These are phyloP conservation scores for Aelia acuminata DNA, from an alignment of 2,888 invertebrate genomes.

Conservation along the genomic window DNA sequence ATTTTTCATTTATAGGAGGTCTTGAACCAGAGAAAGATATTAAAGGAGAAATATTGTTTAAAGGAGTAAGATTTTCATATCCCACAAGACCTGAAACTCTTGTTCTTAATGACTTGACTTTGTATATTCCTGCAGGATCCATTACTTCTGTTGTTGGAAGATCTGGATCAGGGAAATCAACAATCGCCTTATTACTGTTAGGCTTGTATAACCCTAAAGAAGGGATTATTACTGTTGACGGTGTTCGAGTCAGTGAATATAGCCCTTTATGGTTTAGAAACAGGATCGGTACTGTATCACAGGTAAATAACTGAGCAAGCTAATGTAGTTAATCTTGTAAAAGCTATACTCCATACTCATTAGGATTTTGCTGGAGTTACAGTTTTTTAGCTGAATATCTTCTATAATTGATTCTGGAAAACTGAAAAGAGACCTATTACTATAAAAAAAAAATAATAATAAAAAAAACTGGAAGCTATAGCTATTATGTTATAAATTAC, in stretches of 20 bases:
- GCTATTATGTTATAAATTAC: too few species aligned
- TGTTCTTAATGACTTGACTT: constrained; percentile 78
- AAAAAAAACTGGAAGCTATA: too few species aligned
- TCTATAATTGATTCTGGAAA: too few species aligned
- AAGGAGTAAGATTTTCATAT: constrained; percentile 82
- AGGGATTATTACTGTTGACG: constrained; percentile 83
- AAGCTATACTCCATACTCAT: too few species aligned
- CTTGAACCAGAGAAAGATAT: constrained; percentile 73
- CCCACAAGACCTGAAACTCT: constrained; percentile 74
- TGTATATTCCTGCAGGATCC: constrained; percentile 78
- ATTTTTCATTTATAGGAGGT: constrained; percentile 73
- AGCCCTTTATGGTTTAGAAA: constrained; percentile 88
- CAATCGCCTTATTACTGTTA: constrained; percentile 86
- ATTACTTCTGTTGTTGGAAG: constrained; percentile 90
- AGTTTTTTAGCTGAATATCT: too few species aligned
- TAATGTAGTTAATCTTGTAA: background rate
- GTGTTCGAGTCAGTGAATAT: constrained; percentile 79
- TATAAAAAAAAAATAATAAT: too few species aligned
- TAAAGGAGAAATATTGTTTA: constrained; percentile 81
- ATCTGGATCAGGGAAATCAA: constrained; percentile 96
- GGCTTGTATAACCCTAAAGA: constrained; percentile 87
- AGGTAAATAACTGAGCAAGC: constrained; percentile 72
- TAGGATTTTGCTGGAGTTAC: too few species aligned
- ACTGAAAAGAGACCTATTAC: too few species aligned
- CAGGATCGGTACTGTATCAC: constrained; percentile 91